Percentiles rank a stretch among this genome's conserved stretches.
These are phyloP conservation scores for Platorchestia sp. DNA, from an alignment of 1,140 invertebrate genomes.

Conservation along the genomic window DNA sequence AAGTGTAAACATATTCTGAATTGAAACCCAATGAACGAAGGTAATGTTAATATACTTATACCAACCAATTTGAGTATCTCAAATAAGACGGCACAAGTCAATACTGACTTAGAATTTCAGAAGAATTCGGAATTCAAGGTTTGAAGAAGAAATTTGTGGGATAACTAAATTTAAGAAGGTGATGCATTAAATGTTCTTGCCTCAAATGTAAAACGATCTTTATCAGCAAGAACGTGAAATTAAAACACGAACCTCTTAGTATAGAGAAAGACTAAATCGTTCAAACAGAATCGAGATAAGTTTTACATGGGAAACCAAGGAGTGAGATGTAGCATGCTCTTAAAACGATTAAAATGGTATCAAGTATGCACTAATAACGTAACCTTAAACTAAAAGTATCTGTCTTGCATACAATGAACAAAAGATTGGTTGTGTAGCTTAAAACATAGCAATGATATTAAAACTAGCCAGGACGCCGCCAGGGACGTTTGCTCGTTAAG, in stretches of 20 bases:
- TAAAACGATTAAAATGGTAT: background rate
- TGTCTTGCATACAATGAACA: too few relatives aligned
- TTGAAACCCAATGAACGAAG: background rate
- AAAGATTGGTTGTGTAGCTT: too few relatives aligned
- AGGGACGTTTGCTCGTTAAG: too few relatives aligned
- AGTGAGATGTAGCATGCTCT: background rate
- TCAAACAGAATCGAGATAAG: background rate
- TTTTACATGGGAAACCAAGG: background rate
- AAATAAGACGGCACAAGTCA: background rate
- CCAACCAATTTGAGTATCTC: background rate
- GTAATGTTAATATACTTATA: background rate
- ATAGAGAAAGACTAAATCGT: background rate
- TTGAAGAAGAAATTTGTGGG: background rate
- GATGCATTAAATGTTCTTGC: background rate
- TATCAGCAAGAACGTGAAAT: background rate
- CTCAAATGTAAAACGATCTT: background rate
- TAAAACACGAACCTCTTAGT: background rate
- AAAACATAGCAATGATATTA: background rate
- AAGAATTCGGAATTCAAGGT: background rate
- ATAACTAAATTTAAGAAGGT: background rate
- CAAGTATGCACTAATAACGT: background rate
- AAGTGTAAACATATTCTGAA: background rate
- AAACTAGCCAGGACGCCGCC: too few relatives aligned
- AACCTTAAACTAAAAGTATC: background rate
- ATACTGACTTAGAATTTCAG: background rate